These are phyloP conservation scores for Dusona sp. DNA, from an alignment of 2,888 invertebrate genomes.

Conservation along the genomic window DNA sequence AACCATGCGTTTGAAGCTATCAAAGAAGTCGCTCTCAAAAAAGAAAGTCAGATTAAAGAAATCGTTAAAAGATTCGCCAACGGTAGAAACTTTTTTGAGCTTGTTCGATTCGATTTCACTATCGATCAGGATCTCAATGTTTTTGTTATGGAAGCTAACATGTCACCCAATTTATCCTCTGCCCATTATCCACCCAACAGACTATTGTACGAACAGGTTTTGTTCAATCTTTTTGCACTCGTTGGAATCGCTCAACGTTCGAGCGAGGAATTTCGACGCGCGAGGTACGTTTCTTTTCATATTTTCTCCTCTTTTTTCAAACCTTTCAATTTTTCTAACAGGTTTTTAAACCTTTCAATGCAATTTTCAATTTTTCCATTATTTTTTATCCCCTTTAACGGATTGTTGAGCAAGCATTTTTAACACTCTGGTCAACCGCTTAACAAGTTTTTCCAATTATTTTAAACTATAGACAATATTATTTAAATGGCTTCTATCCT, in stretches of 20 bases:
- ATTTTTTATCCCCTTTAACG: background rate
- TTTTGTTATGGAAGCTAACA: slow-evolving; percentile 97
- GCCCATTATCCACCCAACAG: slow-evolving; percentile 96
- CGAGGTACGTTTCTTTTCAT: slow-evolving; percentile 80
- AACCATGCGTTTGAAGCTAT: slow-evolving; percentile 92
- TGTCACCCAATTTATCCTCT: slow-evolving; percentile 98
- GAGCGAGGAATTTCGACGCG: slow-evolving; percentile 82
- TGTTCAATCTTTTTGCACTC: slow-evolving; percentile 93
- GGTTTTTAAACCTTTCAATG: background rate
- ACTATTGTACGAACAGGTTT: slow-evolving; percentile 95
- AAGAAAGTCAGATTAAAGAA: slow-evolving; percentile 90
- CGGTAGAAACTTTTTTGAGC: slow-evolving; percentile 93
- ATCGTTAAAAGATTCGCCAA: slow-evolving; percentile 85
- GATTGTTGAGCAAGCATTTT: background rate
- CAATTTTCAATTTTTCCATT: background rate
- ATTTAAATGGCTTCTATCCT: too few species aligned
- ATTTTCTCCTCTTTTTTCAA: background rate
- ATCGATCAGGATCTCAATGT: slow-evolving; percentile 95
- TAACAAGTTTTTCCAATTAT: too few species aligned
- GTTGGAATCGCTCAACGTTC: slow-evolving; percentile 89
- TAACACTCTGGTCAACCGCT: too few species aligned
- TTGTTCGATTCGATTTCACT: slow-evolving; percentile 97
- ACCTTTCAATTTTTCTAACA: background rate
- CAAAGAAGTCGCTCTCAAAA: slow-evolving; percentile 88
- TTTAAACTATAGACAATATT: too few species aligned